Conservation (phyloP, 2,113 vertebrate species). For the Elachura formosa region DNA sequence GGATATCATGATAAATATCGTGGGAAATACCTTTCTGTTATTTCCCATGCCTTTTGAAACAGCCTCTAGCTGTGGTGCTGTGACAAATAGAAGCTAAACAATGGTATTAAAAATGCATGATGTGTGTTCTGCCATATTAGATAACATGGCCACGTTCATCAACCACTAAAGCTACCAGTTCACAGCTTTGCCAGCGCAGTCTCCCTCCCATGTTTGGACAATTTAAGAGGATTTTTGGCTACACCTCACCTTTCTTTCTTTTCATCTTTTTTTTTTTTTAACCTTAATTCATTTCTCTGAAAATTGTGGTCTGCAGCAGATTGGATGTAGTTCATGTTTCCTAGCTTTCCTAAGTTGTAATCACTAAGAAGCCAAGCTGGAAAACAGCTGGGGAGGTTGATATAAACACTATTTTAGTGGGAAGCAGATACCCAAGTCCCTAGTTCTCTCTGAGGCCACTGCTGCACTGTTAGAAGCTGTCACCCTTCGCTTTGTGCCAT, state of each 20-base stretch:
- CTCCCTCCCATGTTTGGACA: background rate
- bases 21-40: background rate
- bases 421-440: background rate
- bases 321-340: background rate
- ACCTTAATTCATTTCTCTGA: background rate
- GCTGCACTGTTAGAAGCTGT: background rate
- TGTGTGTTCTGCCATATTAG: background rate
- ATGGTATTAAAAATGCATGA: conserved; percentile 16
- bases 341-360: background rate
- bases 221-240: background rate
- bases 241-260: background rate
- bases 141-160: background rate
- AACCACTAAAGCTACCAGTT: background rate
- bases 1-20: too few relatives aligned
- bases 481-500: background rate
- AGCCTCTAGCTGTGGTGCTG: background rate
- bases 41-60: background rate
- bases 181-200: background rate
- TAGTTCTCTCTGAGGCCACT: background rate
- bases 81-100: background rate
- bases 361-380: background rate
- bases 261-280: background rate
- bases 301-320: background rate
- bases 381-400: background rate
- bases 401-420: background rate